phyloP scores from a whole-genome alignment of 2,113 vertebrate genomes.

The Centropus bengalensis region DNA sequence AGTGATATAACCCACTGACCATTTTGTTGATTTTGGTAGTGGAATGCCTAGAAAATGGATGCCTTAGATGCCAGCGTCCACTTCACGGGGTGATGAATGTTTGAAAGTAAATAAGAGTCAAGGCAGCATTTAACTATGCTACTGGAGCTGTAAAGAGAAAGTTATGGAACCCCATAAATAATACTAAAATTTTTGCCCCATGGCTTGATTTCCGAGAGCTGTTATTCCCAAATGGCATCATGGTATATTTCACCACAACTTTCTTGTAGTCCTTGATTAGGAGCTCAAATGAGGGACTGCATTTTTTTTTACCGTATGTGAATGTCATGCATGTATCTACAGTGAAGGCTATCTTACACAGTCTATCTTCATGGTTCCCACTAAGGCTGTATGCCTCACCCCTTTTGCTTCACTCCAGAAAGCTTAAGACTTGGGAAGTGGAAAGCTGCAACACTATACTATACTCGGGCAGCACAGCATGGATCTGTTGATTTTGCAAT shows the following conservation, averaged over 20 bases:
- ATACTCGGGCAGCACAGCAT: neutral
- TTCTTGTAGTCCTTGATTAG: neutral
- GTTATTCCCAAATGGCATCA: neutral
- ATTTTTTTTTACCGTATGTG: neutral
- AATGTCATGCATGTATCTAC: neutral
- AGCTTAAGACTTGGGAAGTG: neutral
- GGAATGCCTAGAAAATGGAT: slow-evolving; percentile 55
- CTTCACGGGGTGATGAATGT: slow-evolving; percentile 43
- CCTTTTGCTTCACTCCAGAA: neutral
- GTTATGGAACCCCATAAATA: neutral
- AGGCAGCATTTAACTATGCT: neutral
- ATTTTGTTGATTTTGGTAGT: slow-evolving; percentile 69
- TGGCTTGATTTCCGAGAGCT: neutral
- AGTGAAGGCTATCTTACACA: neutral
- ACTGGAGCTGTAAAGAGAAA: slow-evolving; percentile 1
- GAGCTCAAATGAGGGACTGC: neutral
- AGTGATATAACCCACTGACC: slow-evolving; percentile 49
- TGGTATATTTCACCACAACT: neutral
- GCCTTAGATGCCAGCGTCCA: slow-evolving; percentile 46
- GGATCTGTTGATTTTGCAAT: neutral
- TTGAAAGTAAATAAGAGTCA: slow-evolving; percentile 60
- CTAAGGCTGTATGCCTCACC: neutral
- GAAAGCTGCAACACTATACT: neutral
- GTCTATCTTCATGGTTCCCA: neutral
- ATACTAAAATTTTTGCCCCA: neutral